Conservation (phyloP, 2,888 invertebrate genomes). For the Leptarthrus brevirostris region DNA sequence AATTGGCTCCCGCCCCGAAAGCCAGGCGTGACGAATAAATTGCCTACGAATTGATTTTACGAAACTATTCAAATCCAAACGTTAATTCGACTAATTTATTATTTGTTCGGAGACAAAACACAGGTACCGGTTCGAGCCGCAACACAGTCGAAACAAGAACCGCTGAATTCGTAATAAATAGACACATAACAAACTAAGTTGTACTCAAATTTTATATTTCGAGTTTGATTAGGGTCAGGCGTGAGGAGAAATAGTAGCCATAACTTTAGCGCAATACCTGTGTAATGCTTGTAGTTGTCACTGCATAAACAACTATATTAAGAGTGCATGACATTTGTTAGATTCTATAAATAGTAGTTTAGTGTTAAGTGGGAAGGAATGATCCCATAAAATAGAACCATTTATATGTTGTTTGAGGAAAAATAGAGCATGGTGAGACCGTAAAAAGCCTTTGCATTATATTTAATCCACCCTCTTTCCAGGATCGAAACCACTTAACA, state of each 20-base stretch:
- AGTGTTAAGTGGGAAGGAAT: no score
- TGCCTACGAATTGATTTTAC: constrained; percentile 41
- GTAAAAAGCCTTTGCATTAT: no score
- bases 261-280: constrained; percentile 20
- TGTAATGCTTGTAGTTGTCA: constrained; percentile 27
- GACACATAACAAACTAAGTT: constrained; percentile 19
- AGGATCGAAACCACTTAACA: no score
- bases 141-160: not conserved
- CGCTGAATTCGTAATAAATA: constrained; percentile 34
- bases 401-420: no score
- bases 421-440: no score
- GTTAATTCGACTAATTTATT: constrained; percentile 41
- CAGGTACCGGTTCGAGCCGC: not conserved
- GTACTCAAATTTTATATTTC: constrained; percentile 36
- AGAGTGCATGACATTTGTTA: no score
- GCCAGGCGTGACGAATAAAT: constrained; percentile 44
- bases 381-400: no score
- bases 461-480: no score
- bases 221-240: not conserved
- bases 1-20: constrained; percentile 29
- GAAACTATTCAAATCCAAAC: constrained; percentile 37
- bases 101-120: constrained; percentile 26
- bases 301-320: constrained; percentile 10
- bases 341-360: no score
- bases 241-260: constrained; percentile 10